A percentile compares a stretch with the other conserved stretches of the same genome.
Evolutionary conservation across 2,797 vertebrate species (phyloP).

Genomic region (Helarctos malayanus): DNA sequence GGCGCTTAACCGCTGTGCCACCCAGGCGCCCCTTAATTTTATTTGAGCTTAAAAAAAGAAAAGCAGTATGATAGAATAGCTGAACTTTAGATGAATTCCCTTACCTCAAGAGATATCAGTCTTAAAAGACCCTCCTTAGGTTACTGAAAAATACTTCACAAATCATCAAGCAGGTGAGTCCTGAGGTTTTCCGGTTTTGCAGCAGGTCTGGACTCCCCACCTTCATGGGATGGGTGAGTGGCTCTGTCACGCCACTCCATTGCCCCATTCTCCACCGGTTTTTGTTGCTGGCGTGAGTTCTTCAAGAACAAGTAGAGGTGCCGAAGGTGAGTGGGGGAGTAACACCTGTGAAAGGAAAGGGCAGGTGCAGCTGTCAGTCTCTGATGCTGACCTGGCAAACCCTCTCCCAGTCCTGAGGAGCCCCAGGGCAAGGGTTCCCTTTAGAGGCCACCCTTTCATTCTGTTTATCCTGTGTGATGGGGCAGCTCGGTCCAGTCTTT

Average conservation of each 20-base stretch:
- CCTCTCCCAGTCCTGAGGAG: neutral
- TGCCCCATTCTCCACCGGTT: neutral
- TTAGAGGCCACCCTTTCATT: neutral
- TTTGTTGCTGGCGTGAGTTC: neutral
- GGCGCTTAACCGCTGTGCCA: too few relatives aligned
- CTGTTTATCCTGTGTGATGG: accelerated
- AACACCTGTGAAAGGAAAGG: accelerated
- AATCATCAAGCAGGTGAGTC: neutral
- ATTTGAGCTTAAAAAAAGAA: neutral
- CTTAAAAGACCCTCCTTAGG: neutral
- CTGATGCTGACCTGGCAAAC: neutral
- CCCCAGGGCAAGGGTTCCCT: neutral
- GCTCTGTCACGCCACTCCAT: accelerated
- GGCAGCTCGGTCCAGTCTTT: neutral
- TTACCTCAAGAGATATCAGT: neutral
- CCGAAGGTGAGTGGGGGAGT: too few relatives aligned
- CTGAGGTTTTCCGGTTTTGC: neutral
- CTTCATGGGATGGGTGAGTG: accelerated
- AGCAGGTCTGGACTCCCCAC: neutral
- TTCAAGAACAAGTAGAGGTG: accelerated
- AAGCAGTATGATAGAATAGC: neutral
- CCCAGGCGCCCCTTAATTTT: too few relatives aligned
- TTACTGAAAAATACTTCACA: neutral
- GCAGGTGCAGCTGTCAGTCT: too few relatives aligned
- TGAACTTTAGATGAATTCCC: neutral